Evolutionary conservation across 2,888 invertebrate genomes (phyloP), one percentile per base, ranked within the genome.

Genomic region (Helicoverpa assulta): DNA sequence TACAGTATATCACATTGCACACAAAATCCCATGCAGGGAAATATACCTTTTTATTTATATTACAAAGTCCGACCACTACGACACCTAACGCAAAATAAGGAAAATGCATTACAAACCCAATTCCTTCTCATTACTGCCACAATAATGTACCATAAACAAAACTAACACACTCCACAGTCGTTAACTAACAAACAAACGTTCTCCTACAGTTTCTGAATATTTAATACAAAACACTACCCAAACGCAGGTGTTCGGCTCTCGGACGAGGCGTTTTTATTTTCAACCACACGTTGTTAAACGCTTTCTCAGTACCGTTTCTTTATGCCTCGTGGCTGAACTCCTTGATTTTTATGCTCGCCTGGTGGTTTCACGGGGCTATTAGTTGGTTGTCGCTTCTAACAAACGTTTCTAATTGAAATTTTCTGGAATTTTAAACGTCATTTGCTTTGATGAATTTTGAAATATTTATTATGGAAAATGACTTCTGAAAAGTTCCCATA

Each of bases 201-300:
- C 66, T 54, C 12, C 57, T 18, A 53, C 67, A 53, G 52, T 26
- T 50, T 56, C 21, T 78, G 79, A 73, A 76, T 73, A 76, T 76
- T 76, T 78, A 78, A 73, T 63, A 53, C 37, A 53, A 52, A 77
- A 63, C 73, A 65, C 60, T 77, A 43, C 51, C 37, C 74, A 67
- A 68, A 57, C 63, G 51, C 79, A 76, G 79, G 76, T 76, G 76
- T 68, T 76, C 37, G 56, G 56, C 59, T 73, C 68, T 19, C 63
- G 26, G 62, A 51, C 33, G 72, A 16, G n/a, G 52, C 55, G 74
- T 73, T 73, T 78, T 75, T 75, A 73, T 75, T 73, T 26, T 62
- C 61, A 26, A 67, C 47, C 54, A 26, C 40, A 67, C 56, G 56
- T 59, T 60, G 62, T 37, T 63, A 56, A 73, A 73, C 63, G 67